These are phyloP conservation scores for Pyrrhia umbra DNA, from an alignment of 2,888 invertebrate genomes.

Conservation along the genomic window DNA sequence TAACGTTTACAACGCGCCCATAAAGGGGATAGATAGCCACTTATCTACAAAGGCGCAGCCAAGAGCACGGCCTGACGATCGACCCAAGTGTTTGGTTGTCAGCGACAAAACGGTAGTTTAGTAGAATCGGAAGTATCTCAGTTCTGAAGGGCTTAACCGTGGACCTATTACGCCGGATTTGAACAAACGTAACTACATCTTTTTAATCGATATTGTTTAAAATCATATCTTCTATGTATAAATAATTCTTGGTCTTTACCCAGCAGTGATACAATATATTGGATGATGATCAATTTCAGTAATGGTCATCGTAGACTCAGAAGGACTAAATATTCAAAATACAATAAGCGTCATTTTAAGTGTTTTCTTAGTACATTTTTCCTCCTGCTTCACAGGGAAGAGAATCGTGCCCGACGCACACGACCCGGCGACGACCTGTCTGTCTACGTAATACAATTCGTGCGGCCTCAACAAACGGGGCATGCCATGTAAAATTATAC, in stretches of 20 bases:
- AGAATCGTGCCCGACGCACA: conserved; percentile 41
- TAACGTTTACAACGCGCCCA: conserved; percentile 16
- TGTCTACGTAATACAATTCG: conserved; percentile 56
- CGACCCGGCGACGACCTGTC: conserved; percentile 50
- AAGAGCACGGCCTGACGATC: conserved; percentile 41
- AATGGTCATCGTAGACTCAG: not conserved
- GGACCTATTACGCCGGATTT: not conserved
- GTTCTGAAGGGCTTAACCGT: conserved; percentile 3
- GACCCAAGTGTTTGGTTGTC: conserved; percentile 39
- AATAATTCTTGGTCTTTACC: not conserved
- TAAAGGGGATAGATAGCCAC: conserved; percentile 43
- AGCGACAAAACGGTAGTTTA: conserved; percentile 37
- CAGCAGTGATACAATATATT: not conserved
- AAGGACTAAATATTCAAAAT: not conserved
- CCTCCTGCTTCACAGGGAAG: conserved; percentile 17
- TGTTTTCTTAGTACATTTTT: conserved; percentile 12
- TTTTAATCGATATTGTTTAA: not conserved
- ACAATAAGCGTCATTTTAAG: conserved; percentile 7
- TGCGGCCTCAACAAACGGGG: conserved; percentile 33
- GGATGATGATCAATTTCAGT: not conserved
- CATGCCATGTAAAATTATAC: conserved; percentile 43
- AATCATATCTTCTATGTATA: not conserved
- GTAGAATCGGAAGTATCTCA: conserved; percentile 23
- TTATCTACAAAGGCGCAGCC: conserved; percentile 38
- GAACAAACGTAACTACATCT: not conserved